Percentiles rank a stretch among this genome's conserved stretches.
phyloP scores from a whole-genome alignment of 2,113 vertebrate species.

The Nestor notabilis region DNA sequence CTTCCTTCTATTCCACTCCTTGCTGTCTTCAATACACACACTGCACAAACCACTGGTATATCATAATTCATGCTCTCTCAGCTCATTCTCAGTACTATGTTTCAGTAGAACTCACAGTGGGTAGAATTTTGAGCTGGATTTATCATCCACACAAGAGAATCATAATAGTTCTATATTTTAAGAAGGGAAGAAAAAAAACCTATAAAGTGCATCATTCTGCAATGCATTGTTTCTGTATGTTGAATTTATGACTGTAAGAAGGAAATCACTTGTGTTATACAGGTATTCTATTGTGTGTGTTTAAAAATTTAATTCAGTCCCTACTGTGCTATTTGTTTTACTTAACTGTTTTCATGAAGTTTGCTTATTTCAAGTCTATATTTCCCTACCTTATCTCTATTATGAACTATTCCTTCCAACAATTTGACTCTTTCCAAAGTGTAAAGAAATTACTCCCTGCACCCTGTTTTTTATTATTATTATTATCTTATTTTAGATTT shows the following conservation, averaged over 20 bases:
- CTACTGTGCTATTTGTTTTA: slow-evolving; percentile 37
- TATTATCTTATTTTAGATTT: neutral
- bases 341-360: slow-evolving; percentile 53
- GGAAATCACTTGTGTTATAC: slow-evolving; percentile 53
- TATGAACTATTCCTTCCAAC: neutral
- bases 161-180: slow-evolving; percentile 67
- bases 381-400: slow-evolving; percentile 36
- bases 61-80: slow-evolving; percentile 49
- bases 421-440: neutral
- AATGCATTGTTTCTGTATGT: slow-evolving; percentile 63
- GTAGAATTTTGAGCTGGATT: slow-evolving; percentile 67
- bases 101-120: slow-evolving; percentile 59
- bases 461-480: neutral
- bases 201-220: slow-evolving; percentile 57
- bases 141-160: slow-evolving; percentile 70
- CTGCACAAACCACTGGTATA: neutral
- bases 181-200: slow-evolving; percentile 16
- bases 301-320: slow-evolving; percentile 68
- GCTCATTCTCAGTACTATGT: slow-evolving; percentile 38
- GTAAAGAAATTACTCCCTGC: neutral
- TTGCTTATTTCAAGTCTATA: slow-evolving; percentile 38
- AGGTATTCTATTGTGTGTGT: slow-evolving; percentile 54
- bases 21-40: neutral
- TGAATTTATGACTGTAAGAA: slow-evolving; percentile 58
- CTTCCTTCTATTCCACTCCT: neutral